Evolutionary conservation across 53 echinoderm and acorn worm genomes (phyloP).

Genomic region (Mesocentrotus franciscanus): DNA sequence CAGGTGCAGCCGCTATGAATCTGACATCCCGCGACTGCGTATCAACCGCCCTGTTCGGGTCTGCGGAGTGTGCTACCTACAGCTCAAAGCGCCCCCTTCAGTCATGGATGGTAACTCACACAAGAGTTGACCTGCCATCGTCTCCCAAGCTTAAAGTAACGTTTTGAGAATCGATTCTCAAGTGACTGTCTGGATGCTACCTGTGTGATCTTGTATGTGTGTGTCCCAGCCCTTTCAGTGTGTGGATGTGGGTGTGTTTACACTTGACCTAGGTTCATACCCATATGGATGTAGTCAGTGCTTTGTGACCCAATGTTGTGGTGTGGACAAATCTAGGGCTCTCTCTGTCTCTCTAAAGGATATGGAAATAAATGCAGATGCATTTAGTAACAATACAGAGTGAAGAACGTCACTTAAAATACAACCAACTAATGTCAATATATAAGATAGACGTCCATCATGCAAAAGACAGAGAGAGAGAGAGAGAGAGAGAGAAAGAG

Average conservation of each 20-base stretch:
- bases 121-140: slow-evolving; percentile 51
- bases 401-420: neutral
- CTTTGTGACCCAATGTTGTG: neutral
- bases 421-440: neutral
- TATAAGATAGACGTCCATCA: neutral
- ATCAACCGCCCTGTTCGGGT: slow-evolving; percentile 86
- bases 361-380: neutral
- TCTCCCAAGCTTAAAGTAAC: neutral
- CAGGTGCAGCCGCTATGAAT: slow-evolving; percentile 95
- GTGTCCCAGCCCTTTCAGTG: neutral
- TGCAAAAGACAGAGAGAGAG: neutral
- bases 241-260: slow-evolving; percentile 36
- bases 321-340: neutral
- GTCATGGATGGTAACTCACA: neutral
- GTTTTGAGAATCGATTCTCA: slow-evolving; percentile 27
- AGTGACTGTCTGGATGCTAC: slow-evolving; percentile 6
- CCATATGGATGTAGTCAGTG: neutral
- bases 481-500: neutral
- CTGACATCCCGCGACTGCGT: slow-evolving; percentile 82
- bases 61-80: slow-evolving; percentile 80
- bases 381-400: neutral
- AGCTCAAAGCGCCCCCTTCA: slow-evolving; percentile 61
- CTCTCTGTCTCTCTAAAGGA: neutral
- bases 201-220: slow-evolving; percentile 20
- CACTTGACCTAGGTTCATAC: neutral